phyloP scores from a whole-genome alignment of 2,797 vertebrate genomes.

The Sebastes hubbsi region DNA sequence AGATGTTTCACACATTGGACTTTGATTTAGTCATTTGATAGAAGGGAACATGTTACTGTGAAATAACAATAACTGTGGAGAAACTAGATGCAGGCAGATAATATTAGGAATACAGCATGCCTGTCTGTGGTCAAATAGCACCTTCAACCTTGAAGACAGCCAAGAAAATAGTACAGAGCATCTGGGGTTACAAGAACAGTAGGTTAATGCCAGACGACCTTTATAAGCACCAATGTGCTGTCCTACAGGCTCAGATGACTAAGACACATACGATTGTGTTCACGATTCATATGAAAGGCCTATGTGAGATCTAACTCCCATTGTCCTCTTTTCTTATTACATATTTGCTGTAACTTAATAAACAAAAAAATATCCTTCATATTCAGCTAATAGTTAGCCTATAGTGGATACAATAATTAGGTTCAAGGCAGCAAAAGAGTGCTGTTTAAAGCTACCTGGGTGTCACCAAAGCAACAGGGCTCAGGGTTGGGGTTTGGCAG shows the following conservation, averaged over 20 bases:
- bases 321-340: background rate
- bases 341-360: background rate
- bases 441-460: background rate
- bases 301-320: background rate
- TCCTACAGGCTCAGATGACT: conserved; percentile 9
- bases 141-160: background rate
- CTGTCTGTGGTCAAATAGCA: conserved; percentile 8
- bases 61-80: background rate
- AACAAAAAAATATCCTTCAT: background rate
- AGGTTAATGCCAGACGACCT: conserved; percentile 33
- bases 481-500: background rate
- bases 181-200: conserved; percentile 29
- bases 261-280: background rate
- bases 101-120: background rate
- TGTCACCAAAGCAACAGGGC: background rate
- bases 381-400: background rate
- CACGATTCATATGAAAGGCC: background rate
- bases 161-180: conserved; percentile 9
- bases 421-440: background rate
- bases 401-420: background rate
- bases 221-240: background rate
- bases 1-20: background rate
- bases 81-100: background rate
- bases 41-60: background rate
- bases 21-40: background rate